Evolutionary conservation across 2,888 invertebrate genomes (phyloP).

Genomic region (Adelognathus sp.): DNA sequence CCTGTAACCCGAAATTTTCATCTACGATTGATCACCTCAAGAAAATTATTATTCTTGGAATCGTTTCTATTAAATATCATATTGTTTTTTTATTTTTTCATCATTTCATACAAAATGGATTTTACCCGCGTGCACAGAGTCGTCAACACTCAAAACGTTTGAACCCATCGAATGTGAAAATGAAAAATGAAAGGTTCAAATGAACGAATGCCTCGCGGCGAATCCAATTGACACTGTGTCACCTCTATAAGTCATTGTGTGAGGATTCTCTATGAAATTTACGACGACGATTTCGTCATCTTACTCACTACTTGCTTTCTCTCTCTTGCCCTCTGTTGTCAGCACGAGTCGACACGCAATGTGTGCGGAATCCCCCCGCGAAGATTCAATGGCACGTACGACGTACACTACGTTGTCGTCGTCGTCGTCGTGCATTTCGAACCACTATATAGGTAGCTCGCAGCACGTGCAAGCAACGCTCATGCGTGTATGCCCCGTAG

Average conservation of each 20-base stretch:
- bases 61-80: no score
- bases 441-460: neutral
- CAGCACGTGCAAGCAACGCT: no score
- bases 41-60: neutral
- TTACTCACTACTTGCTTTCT: constrained; percentile 20
- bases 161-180: neutral
- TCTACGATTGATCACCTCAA: neutral
- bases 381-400: constrained; percentile 39
- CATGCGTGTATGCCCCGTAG: no score
- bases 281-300: constrained; percentile 52
- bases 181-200: neutral
- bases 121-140: neutral
- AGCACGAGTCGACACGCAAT: neutral
- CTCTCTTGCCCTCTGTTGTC: neutral
- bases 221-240: constrained; percentile 44
- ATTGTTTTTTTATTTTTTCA: neutral
- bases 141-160: neutral
- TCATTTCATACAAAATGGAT: neutral
- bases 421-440: neutral
- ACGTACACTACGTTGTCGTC: neutral
- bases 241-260: constrained; percentile 9
- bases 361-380: constrained; percentile 22
- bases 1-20: no score
- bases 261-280: constrained; percentile 57
- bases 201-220: constrained; percentile 16